Conservation (phyloP, 2,797 vertebrate species). For the Gallinago nigripennis region DNA sequence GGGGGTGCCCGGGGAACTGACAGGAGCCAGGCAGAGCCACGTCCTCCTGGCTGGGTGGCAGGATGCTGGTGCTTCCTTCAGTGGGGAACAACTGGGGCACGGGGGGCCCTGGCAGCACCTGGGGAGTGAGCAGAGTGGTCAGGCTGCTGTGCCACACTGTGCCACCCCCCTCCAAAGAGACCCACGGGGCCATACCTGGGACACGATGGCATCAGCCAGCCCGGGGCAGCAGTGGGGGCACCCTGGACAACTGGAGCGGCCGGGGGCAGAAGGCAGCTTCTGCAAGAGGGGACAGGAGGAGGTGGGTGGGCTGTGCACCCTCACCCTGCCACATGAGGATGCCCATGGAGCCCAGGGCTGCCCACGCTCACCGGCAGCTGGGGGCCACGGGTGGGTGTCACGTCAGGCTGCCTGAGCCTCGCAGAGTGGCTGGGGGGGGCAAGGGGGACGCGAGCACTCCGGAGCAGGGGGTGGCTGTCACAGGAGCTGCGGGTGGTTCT, state of each 20-base stretch:
- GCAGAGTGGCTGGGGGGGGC: fast-evolving
- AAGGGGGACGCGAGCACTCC: fast-evolving
- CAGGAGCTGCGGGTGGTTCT: background rate
- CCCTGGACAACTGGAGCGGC: background rate
- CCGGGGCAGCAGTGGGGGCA: background rate
- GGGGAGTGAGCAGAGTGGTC: background rate
- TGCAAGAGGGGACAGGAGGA: background rate
- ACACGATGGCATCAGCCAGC: fast-evolving
- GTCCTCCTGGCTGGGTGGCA: background rate
- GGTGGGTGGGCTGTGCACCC: background rate
- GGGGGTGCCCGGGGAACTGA: background rate
- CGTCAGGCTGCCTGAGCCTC: fast-evolving
- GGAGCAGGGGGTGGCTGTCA: background rate
- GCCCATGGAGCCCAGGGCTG: fast-evolving
- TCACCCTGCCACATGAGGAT: fast-evolving
- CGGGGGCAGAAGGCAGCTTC: background rate
- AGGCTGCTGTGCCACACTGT: background rate
- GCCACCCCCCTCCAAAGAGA: background rate
- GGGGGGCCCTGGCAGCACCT: background rate
- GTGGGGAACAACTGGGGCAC: fast-evolving
- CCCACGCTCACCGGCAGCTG: background rate
- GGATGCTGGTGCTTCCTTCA: background rate
- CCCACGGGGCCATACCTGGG: background rate
- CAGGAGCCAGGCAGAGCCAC: fast-evolving
- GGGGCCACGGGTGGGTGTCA: fast-evolving